Evolutionary conservation across 2,113 vertebrate species (phyloP), one percentile per base, ranked within the genome.

Genomic region (Chaetodon auriga): DNA sequence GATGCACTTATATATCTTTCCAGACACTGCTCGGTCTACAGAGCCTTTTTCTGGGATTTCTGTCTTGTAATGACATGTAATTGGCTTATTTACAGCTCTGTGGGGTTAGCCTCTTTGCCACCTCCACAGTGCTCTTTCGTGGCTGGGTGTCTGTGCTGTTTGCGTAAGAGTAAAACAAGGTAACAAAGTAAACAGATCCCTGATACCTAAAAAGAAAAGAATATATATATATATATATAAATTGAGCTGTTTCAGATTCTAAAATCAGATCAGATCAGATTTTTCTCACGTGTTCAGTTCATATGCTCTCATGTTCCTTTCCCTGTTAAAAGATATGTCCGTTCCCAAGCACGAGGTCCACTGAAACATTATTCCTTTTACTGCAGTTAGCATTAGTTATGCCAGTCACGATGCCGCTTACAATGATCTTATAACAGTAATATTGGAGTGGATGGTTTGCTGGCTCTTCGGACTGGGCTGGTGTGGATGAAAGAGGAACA

Each of bases 11-110:
- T 25, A 69, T 23, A 51, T 81, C 61, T 57, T 75, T 63, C 21
- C 48, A 43, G 61, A 73, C 62, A 49, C 21, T 43, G 60, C 41
- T 75, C 7, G 7, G 61, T 80, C 68, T 78, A 89, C 76, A 35
- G 30, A 79, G 74, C 78, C 64, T 80, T 68, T 82, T 57, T 65
- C 11, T 3, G 13, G 63, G 7, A 54, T 61, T 62, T 68, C 77
- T 85, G 45, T 84, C 30, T 68, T 49, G 57, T 83, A 79, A 82
- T 90, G 85, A 64, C 62, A 43, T 83, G 66, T 87, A 88, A 87
- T 83, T 82, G 77, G 57, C 65, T 80, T 86, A 83, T 88, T 92
- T 88, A 71, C 81, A 83, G 70, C 82, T 82, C 72, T 65, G 66
- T 48, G 68, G 48, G 54, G 49, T 79, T 82, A 49, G 60, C 58